Evolutionary conservation across 1,140 invertebrate species (phyloP), one percentile per base, ranked within the genome.

Genomic region (Drosophila bipectinata): DNA sequence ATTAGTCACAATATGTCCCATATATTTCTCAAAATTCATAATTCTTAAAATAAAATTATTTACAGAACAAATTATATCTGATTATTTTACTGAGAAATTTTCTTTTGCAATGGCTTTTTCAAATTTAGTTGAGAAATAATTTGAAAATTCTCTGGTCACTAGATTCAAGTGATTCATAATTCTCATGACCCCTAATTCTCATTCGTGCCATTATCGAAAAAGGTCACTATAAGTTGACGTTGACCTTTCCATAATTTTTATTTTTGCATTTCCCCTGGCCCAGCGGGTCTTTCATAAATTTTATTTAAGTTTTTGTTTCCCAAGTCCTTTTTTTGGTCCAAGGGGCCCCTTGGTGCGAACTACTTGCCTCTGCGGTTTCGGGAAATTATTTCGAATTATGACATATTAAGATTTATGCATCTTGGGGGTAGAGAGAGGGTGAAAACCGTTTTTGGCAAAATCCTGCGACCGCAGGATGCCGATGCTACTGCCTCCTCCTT

Each of bases 341-440:
- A 14, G 7, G 5, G 55, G 41, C 30, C 54, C 76, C 74, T 62
- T 48, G 64, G 53, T 54, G 72, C 58, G 77, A 77, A 81, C 77
- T 78, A 64, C 78, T 87, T 85, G 83, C 64, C 66, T 39, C 52
- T 77, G 37, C 57, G 45, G 61, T 61, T 72, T 76, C 45, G 24
- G 53, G 47, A 76, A 87, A 88, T 87, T 87, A 83, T 88, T 83
- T 61, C 79, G 83, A 88, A 88, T 87, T 87, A 87, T 87, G 83
- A 87, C 83, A 88, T 83, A 87, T 87, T 87, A 83, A 79, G 83
- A 87, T 87, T 88, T 88, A 87, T 88, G 56, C 14, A 58, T 45
- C 60, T 28, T 28, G 47, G 44, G 26, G 61, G 41, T 21, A 57
- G 79, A 62, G 41, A 71, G 51, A 34, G 32, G 32, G 32, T 34